phyloP scores from a whole-genome alignment of 2,113 vertebrate species.

The Micromys minutus region DNA sequence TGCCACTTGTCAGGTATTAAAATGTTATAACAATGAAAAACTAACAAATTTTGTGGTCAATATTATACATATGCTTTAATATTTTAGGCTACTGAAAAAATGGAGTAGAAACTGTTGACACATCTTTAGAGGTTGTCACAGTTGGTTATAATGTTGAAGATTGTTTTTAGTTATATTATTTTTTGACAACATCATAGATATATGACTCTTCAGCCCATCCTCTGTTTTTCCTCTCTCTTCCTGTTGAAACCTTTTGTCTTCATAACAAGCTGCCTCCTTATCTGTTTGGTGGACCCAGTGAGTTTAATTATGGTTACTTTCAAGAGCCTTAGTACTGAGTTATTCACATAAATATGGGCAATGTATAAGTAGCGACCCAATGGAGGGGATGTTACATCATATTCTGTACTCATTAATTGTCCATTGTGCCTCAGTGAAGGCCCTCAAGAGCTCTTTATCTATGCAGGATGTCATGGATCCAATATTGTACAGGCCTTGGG shows the following conservation, averaged over 20 bases:
- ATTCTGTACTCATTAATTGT: neutral
- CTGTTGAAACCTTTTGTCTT: neutral
- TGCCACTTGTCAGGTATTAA: neutral
- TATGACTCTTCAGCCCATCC: neutral
- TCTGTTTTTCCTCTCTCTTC: neutral
- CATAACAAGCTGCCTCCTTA: neutral
- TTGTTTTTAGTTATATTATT: neutral
- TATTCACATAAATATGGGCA: neutral
- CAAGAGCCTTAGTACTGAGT: neutral
- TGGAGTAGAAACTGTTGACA: neutral
- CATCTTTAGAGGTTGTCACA: neutral
- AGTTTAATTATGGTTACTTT: neutral
- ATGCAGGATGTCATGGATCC: neutral
- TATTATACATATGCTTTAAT: neutral
- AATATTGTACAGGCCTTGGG: neutral
- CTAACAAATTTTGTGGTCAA: neutral
- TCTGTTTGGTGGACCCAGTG: neutral
- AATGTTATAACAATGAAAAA: neutral
- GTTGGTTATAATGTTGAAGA: neutral
- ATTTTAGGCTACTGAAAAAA: neutral
- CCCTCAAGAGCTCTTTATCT: neutral
- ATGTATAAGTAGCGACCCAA: neutral
- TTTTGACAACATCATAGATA: neutral
- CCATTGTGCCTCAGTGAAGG: neutral
- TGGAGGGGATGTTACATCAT: neutral